phyloP scores from a whole-genome alignment of 2,113 vertebrate species.

The Pagrus major region DNA sequence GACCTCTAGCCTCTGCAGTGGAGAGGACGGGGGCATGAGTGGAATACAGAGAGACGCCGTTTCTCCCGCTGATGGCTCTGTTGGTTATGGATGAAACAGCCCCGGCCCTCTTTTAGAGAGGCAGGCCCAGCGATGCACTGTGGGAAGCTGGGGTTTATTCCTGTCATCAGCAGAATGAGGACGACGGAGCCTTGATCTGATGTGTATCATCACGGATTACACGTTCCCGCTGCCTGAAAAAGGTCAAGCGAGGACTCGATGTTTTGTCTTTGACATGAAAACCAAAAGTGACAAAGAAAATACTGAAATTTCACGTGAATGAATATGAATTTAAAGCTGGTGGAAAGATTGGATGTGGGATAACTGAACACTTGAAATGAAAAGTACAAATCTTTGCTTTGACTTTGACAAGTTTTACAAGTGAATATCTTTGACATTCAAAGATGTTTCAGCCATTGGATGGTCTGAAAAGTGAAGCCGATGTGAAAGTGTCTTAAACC shows the following conservation, averaged over 20 bases:
- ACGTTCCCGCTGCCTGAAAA: background rate
- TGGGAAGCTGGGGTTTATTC: slow-evolving; percentile 31
- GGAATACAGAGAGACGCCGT: slow-evolving; percentile 66
- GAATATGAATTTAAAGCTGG: no score
- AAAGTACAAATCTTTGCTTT: no score
- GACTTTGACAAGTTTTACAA: no score
- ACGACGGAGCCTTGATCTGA: slow-evolving; percentile 28
- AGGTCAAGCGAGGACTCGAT: background rate
- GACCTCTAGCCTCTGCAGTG: slow-evolving; percentile 76
- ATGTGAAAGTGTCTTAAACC: no score
- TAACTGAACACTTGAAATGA: no score
- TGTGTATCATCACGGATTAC: slow-evolving; percentile 4
- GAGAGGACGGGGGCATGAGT: slow-evolving; percentile 60
- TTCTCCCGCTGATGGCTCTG: slow-evolving; percentile 63
- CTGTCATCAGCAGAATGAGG: slow-evolving; percentile 41
- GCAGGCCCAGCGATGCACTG: slow-evolving; percentile 31
- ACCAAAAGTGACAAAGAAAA: background rate
- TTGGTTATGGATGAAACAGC: slow-evolving; percentile 69
- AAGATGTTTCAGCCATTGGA: no score
- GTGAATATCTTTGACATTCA: no score
- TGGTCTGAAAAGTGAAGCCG: no score
- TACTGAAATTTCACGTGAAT: background rate
- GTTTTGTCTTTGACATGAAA: background rate
- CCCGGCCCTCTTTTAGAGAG: slow-evolving; percentile 32
- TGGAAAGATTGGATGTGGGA: no score